Percentiles rank a stretch among this genome's conserved stretches.
phyloP scores from a whole-genome alignment of 1,140 invertebrate genomes.

The Drosophila fuyamai region DNA sequence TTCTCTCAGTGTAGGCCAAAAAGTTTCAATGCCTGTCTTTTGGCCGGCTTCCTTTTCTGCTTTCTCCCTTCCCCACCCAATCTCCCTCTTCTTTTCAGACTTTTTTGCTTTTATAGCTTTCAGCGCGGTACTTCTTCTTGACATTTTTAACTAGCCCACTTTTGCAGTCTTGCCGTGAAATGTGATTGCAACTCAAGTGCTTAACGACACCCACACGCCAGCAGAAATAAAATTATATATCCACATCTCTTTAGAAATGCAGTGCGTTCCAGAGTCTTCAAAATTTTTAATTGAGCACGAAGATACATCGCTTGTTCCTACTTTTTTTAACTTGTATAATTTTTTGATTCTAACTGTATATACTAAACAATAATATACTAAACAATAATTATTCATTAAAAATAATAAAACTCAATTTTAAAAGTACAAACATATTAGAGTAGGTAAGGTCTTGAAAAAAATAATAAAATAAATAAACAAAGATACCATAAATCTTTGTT shows the following conservation, averaged over 20 bases:
- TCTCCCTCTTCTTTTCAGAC: not conserved
- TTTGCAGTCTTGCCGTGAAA: constrained; percentile 27
- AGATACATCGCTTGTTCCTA: no score
- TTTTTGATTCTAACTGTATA: not conserved
- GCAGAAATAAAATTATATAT: constrained; percentile 1
- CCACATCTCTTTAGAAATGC: not conserved
- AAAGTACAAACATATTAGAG: no score
- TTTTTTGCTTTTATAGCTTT: constrained; percentile 30
- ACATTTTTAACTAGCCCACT: constrained; percentile 48
- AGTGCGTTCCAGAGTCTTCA: not conserved
- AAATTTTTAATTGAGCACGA: not conserved
- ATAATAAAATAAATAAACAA: no score
- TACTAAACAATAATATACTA: no score
- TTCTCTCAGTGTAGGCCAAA: constrained; percentile 7
- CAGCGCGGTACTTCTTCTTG: constrained; percentile 19
- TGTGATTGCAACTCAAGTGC: constrained; percentile 46
- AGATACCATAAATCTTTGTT: no score
- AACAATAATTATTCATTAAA: no score
- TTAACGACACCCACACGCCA: constrained; percentile 6
- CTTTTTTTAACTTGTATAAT: no score
- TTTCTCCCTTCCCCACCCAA: not conserved
- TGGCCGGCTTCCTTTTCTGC: constrained; percentile 1
- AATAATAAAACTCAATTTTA: no score
- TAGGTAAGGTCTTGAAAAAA: no score
- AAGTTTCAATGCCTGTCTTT: constrained; percentile 15